phyloP scores from a whole-genome alignment of 2,113 vertebrate genomes.

The Microtus pennsylvanicus region DNA sequence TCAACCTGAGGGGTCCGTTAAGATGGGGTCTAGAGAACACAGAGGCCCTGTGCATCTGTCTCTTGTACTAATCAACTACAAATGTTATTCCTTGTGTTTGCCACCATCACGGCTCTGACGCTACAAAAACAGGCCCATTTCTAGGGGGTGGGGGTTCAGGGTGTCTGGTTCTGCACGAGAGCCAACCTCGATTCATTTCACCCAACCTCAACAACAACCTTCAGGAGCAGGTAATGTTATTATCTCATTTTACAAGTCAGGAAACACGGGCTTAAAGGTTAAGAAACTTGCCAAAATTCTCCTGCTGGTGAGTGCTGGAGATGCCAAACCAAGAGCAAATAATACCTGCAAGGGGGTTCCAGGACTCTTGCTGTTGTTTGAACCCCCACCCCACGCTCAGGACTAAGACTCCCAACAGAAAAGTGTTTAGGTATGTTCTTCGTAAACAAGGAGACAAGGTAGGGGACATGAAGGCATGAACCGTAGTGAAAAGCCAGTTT shows the following conservation, averaged over 20 bases:
- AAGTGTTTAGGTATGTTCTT: neutral
- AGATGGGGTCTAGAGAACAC: neutral
- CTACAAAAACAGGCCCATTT: neutral
- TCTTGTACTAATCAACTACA: neutral
- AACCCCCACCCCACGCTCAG: neutral
- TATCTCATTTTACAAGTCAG: constrained; percentile 47
- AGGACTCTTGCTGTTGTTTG: neutral
- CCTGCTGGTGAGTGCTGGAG: neutral
- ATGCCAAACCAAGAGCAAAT: constrained; percentile 41
- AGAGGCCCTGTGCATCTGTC: no score
- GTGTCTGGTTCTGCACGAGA: neutral
- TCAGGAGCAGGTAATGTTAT: neutral
- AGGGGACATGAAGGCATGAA: neutral
- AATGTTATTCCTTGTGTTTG: neutral
- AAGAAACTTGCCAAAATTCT: neutral
- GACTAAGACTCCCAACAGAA: neutral
- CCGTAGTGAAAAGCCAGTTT: constrained; percentile 14
- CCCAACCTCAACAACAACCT: neutral
- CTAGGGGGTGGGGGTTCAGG: neutral
- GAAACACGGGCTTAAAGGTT: constrained; percentile 62
- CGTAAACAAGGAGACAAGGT: neutral
- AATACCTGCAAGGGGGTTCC: neutral
- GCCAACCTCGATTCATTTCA: neutral
- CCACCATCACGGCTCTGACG: neutral
- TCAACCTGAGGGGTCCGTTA: neutral